Base-by-base conservation (phyloP, 1,140 invertebrate species). In the Magallana ariakensis region DNA sequence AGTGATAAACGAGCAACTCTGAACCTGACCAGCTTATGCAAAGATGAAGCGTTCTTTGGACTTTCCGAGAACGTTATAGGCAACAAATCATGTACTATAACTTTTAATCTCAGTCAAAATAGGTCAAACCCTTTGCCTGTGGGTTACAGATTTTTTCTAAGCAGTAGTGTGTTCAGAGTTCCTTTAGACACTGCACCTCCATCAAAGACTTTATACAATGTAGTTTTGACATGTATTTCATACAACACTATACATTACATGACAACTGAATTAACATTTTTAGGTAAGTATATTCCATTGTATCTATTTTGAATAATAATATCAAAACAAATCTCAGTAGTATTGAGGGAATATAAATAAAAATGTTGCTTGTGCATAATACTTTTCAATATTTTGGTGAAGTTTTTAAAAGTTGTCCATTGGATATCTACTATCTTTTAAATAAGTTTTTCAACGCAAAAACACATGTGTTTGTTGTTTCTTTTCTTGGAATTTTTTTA, bases 1-100 rank as follows among this genome's bases (percentile, higher is more conserved):
- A 22, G 81, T 9, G 11, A 15, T 83, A 19, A 8, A 9, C 56
- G 3, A 11, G 22, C 15, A 54, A 83, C 5, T 56, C 22, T 83
- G 19, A 55, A 83, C 22, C 46, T 83, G 56, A 56, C 81, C 5
- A 83, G 54, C 19, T 46, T 55, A 46, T 56, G 81, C 53, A 83
- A 22, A n/a, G 54, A 57, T 83, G 81, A 83, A 15, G 56, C 81
- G 19, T 11, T 57, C 19, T 55, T 57, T 83, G 22, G 22, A n/a
- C n/a, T n/a, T n/a, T 46, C 54, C 53, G 56, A 83, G 54, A 56
- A 56, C n/a, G 15, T 19, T 10, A 33, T 75, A 3, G 33, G 22
- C 13, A 75, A 75, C 66, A 75, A 26, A 26, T 22, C 62, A 2
- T 75, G 66, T 75, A 26, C 26, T 11, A 9, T 75, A 75, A 26